Conservation (phyloP, 2,888 invertebrate species). For the Parnassius smintheus region DNA sequence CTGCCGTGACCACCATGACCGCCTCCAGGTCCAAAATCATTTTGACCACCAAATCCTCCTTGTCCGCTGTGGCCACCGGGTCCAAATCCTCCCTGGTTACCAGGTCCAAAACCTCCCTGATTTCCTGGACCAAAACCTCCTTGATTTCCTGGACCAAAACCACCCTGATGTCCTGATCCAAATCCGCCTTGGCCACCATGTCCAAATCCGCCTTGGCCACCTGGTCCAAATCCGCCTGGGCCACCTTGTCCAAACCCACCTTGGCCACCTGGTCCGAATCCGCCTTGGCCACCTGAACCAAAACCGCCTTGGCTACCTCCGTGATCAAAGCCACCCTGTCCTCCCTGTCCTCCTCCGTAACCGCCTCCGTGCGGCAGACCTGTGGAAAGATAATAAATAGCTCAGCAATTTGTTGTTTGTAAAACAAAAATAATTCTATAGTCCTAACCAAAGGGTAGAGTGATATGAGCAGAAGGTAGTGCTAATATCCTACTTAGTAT, state of each 20-base stretch:
- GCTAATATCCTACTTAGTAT: too few relatives aligned
- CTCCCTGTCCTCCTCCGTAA: constrained; percentile 19
- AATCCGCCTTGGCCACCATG: constrained; percentile 26
- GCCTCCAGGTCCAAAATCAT: constrained; percentile 3
- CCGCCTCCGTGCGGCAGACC: constrained; percentile 2
- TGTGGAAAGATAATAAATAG: neutral
- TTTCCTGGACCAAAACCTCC: constrained; percentile 21
- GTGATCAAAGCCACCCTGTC: constrained; percentile 10
- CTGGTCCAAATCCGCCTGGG: constrained; percentile 4
- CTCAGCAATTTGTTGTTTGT: too few relatives aligned
- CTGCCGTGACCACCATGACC: constrained; percentile 25
- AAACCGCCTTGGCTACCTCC: constrained; percentile 12
- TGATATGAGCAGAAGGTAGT: too few relatives aligned
- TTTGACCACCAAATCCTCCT: constrained; percentile 18
- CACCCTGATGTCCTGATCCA: constrained; percentile 27
- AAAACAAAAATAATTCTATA: too few relatives aligned
- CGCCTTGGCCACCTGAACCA: constrained; percentile 23
- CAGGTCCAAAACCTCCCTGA: constrained; percentile 23
- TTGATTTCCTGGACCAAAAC: constrained; percentile 25
- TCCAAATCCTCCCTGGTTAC: constrained; percentile 21
- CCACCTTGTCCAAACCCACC: constrained; percentile 15
- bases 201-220: constrained; percentile 29
- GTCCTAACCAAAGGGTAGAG: too few relatives aligned
- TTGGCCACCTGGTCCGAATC: neutral
- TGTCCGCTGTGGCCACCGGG: constrained; percentile 25